A percentile compares a stretch with the other conserved stretches of the same genome.
phyloP scores from a whole-genome alignment of 1,140 invertebrate species.

The Drosophila serrata region DNA sequence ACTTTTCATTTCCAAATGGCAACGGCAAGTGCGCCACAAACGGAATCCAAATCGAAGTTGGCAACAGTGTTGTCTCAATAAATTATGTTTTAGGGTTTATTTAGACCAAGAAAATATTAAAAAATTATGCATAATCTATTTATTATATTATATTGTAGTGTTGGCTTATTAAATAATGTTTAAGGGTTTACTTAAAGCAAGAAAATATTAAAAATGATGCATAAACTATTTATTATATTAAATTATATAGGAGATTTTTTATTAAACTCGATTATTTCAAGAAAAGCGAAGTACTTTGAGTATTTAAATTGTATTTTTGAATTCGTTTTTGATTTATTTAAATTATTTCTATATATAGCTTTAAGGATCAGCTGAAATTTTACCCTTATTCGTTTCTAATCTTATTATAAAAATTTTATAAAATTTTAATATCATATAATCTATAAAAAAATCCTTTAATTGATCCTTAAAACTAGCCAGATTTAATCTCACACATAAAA shows the following conservation, averaged over 20 bases:
- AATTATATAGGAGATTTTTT: fast-evolving
- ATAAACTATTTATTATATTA: not conserved
- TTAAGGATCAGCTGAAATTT: not conserved
- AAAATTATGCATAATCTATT: not conserved
- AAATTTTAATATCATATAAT: no score
- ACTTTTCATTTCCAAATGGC: slow-evolving; percentile 83
- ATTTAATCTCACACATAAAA: not conserved
- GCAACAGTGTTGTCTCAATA: slow-evolving; percentile 23
- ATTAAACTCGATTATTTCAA: not conserved
- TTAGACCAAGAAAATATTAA: no score
- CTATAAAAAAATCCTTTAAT: not conserved
- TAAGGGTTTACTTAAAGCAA: no score
- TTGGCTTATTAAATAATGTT: slow-evolving; percentile 2
- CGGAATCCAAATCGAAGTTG: slow-evolving; percentile 30
- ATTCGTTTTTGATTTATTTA: not conserved
- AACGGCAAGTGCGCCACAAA: slow-evolving; percentile 75
- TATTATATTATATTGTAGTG: not conserved
- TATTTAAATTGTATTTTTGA: not conserved
- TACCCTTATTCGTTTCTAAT: not conserved
- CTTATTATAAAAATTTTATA: no score
- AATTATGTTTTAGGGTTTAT: not conserved
- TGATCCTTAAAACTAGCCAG: slow-evolving; percentile 19
- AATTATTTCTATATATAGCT: fast-evolving
- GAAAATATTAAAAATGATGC: fast-evolving
- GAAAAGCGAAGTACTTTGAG: not conserved